These are phyloP conservation scores for Acanthosoma haemorrhoidale DNA, from an alignment of 2,888 invertebrate species.

Conservation along the genomic window DNA sequence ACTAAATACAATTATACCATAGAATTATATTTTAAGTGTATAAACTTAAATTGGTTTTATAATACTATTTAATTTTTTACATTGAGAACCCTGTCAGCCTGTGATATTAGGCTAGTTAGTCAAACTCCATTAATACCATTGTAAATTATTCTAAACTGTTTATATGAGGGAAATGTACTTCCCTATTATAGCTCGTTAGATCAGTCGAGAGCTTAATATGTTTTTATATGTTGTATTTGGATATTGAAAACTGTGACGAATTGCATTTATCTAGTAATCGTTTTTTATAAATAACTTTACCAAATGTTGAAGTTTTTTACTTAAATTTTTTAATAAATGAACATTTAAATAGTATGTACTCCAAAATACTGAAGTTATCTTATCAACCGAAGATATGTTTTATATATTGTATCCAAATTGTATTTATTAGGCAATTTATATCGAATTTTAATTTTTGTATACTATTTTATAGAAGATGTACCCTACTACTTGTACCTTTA, in stretches of 20 bases:
- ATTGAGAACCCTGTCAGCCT: not conserved
- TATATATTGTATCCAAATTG: too few species aligned
- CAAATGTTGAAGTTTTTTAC: conserved; percentile 3
- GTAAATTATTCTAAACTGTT: not conserved
- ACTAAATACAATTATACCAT: not conserved
- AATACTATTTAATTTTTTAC: too few species aligned
- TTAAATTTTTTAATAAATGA: not conserved
- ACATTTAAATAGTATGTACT: too few species aligned
- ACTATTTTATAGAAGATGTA: too few species aligned
- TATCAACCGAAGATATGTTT: too few species aligned
- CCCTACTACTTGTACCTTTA: too few species aligned
- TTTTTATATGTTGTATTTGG: not conserved
- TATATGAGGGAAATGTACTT: not conserved
- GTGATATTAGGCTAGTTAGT: conserved; percentile 6
- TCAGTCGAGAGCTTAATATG: not conserved
- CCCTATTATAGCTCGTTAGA: not conserved
- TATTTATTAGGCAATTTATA: too few species aligned
- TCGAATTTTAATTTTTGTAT: too few species aligned
- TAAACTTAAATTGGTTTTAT: not conserved
- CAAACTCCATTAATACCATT: not conserved
- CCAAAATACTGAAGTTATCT: too few species aligned
- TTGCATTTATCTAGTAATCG: not conserved
- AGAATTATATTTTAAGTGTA: not conserved
- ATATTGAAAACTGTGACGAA: not conserved
- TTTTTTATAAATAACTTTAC: not conserved